Percentiles rank a stretch among this genome's conserved stretches.
These are phyloP conservation scores for Sicus ferrugineus DNA, from an alignment of 2,888 invertebrate species.

Conservation along the genomic window DNA sequence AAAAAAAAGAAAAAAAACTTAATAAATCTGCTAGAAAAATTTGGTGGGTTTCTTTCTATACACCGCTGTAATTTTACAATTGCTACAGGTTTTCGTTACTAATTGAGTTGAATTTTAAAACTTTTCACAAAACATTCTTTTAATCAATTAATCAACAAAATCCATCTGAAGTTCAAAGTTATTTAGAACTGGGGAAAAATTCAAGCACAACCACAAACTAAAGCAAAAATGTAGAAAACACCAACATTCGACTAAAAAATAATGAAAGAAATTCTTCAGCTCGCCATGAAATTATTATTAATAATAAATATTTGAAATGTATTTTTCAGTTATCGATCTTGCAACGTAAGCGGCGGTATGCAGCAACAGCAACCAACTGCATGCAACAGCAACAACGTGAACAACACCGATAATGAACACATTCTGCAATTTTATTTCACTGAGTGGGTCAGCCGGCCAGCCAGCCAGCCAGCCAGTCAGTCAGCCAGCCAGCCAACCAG, in stretches of 20 bases:
- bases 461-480: too few relatives aligned
- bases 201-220: neutral
- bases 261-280: neutral
- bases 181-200: neutral
- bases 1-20: too few relatives aligned
- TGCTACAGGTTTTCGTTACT: too few relatives aligned
- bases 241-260: neutral
- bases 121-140: neutral
- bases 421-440: too few relatives aligned
- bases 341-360: neutral
- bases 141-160: neutral
- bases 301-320: neutral
- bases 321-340: neutral
- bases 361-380: neutral
- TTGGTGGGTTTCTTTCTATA: too few relatives aligned
- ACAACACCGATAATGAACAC: too few relatives aligned
- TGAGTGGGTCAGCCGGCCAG: too few relatives aligned
- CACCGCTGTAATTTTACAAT: too few relatives aligned
- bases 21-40: too few relatives aligned
- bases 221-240: neutral
- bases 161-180: neutral
- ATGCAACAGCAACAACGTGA: too few relatives aligned
- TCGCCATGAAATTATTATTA: neutral
- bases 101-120: neutral
- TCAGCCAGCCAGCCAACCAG: too few relatives aligned